Percentiles rank a stretch among this genome's conserved stretches.
These are phyloP conservation scores for Platynereis dumerilii DNA, from an alignment of 2,888 invertebrate species.

Conservation along the genomic window DNA sequence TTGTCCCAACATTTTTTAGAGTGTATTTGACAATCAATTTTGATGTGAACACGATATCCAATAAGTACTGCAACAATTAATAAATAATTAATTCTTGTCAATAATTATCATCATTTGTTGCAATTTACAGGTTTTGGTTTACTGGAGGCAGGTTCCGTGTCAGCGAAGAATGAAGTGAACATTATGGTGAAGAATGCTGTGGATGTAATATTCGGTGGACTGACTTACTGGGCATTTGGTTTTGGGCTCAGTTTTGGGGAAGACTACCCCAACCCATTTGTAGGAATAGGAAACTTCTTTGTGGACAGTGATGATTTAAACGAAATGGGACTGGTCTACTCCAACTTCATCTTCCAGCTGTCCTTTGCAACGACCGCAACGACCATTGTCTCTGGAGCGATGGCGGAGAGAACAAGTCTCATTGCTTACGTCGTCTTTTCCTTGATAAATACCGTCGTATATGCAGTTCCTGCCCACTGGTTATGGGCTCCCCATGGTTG, in stretches of 20 bases:
- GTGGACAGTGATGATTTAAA: slow-evolving; percentile 70
- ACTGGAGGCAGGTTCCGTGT: slow-evolving; percentile 88
- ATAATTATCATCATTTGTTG: too few relatives aligned
- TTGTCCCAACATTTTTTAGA: too few relatives aligned
- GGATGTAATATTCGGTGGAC: slow-evolving; percentile 88
- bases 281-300: slow-evolving; percentile 83
- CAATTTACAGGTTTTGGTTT: slow-evolving; percentile 80
- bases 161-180: slow-evolving; percentile 83
- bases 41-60: too few relatives aligned
- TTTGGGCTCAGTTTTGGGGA: slow-evolving; percentile 85
- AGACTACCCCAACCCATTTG: slow-evolving; percentile 69
- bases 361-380: slow-evolving; percentile 35
- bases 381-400: slow-evolving; percentile 43
- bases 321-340: slow-evolving; percentile 83
- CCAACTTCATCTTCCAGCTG: slow-evolving; percentile 71
- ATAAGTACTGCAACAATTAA: too few relatives aligned
- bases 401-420: slow-evolving; percentile 59
- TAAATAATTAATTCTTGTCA: too few relatives aligned
- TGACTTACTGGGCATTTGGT: slow-evolving; percentile 94
- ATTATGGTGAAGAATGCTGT: slow-evolving; percentile 98
- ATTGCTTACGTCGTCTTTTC: slow-evolving; percentile 55
- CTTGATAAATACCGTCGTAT: slow-evolving; percentile 51
- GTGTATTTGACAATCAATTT: too few relatives aligned
- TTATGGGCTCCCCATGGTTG: slow-evolving; percentile 51
- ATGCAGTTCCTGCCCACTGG: slow-evolving; percentile 64